Evolutionary conservation across 2,113 vertebrate species (phyloP), one percentile per base, ranked within the genome.

Genomic region (Microcebus jonahi): DNA sequence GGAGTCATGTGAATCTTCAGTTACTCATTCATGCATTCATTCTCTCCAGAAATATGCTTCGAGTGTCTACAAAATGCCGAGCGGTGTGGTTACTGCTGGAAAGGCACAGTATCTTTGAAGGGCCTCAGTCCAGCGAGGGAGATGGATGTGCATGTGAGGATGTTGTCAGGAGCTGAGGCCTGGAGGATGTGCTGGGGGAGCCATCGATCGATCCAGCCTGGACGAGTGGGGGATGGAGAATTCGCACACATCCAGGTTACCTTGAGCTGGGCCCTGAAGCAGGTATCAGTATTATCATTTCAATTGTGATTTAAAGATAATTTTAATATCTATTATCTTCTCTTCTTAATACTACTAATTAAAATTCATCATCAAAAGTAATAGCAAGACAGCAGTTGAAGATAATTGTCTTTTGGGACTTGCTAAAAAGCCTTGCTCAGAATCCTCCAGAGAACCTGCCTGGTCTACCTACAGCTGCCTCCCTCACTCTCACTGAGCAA

Each of bases 341-440:
- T 68, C 68, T 86, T 91, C 31, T 92, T 94, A 82, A 80, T 75
- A 39, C 9, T 86, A 67, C 83, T 50, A 95, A 88, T 92, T 92
- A 93, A 97, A 95, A 97, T 96, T 96, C 65, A 93, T 59, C 61
- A 86, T 84, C 34, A 87, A 91, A 96, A 96, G 25, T 70, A 71
- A 91, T 68, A 88, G 75, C 73, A 89, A 83, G 63, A 80, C 85
- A 97, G 31, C 36, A 90, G 53, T 89, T 86, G 50, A 94, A 95
- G 84, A 36, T 83, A 93, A 94, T 67, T 95, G 11, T 95, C 79
- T 94, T 94, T 84, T 39, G 79, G 57, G 91, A 93, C 25, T 89
- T 86, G 23, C 63, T 93, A 3, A 79, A n/a, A 65, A 81, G 23
- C 77, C 42, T 84, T 57, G 8, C 18, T 91, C 14, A 59, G 36